Evolutionary conservation across 2,888 invertebrate species (phyloP).

Genomic region (Cancer borealis): DNA sequence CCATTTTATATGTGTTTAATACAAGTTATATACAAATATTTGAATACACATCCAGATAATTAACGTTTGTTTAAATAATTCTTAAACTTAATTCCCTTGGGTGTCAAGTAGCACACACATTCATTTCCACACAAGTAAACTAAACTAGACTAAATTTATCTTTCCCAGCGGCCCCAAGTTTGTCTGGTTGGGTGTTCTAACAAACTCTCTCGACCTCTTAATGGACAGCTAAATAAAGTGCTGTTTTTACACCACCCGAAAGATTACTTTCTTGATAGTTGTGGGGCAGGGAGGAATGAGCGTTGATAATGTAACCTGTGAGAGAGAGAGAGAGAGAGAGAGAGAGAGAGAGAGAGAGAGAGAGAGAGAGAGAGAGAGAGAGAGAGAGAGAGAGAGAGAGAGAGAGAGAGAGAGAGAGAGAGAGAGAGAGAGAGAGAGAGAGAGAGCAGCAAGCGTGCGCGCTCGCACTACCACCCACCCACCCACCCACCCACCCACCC

Average conservation of each 20-base stretch:
- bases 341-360: constrained; percentile 49
- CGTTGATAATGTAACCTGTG: background rate
- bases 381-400: constrained; percentile 53
- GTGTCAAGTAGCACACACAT: background rate
- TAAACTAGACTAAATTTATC: constrained; percentile 4
- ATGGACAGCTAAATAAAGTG: constrained; percentile 37
- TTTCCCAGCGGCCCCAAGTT: background rate
- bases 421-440: constrained; percentile 38
- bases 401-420: constrained; percentile 52
- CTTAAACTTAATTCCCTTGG: background rate
- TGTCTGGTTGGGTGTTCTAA: constrained; percentile 29
- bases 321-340: constrained; percentile 47
- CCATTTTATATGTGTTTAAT: too few species aligned
- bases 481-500: too few species aligned
- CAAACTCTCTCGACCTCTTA: constrained; percentile 29
- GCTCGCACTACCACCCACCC: too few species aligned
- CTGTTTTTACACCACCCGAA: constrained; percentile 5
- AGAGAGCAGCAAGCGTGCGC: background rate
- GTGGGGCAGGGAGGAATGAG: constrained; percentile 8
- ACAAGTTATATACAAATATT: background rate
- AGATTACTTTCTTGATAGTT: constrained; percentile 37
- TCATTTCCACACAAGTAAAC: background rate
- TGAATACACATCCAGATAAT: background rate
- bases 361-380: constrained; percentile 32
- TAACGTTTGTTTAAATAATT: background rate